Conservation (phyloP, 1,140 invertebrate species). For the Maconellicoccus hirsutus region DNA sequence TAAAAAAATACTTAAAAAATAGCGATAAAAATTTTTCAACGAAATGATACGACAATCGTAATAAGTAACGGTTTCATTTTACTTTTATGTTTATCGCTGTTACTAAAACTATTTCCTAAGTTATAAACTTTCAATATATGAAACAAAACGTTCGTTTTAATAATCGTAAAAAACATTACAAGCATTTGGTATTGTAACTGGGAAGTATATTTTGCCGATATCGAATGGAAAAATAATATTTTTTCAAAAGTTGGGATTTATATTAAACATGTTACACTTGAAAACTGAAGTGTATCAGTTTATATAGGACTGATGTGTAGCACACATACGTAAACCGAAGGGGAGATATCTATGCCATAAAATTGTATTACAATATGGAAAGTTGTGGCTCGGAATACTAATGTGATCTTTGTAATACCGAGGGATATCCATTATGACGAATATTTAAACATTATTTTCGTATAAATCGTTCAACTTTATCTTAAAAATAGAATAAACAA, state of each 20-base stretch:
- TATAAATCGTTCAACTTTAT: constrained; percentile 19
- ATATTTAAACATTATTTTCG: constrained; percentile 22
- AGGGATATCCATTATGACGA: constrained; percentile 20
- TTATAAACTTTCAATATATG: constrained; percentile 17
- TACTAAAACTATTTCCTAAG: constrained; percentile 14
- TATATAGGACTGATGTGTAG: background rate
- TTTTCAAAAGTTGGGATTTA: constrained; percentile 7
- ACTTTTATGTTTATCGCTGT: constrained; percentile 14
- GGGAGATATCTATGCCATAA: constrained; percentile 5
- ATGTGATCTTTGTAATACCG: constrained; percentile 15
- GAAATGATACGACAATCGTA: constrained; percentile 9
- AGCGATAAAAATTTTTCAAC: constrained; percentile 7
- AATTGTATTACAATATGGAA: constrained; percentile 22
- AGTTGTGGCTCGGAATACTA: constrained; percentile 13
- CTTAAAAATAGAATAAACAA: constrained; percentile 19
- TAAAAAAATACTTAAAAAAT: background rate
- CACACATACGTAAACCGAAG: background rate
- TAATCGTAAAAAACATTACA: constrained; percentile 22
- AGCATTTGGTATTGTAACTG: constrained; percentile 10
- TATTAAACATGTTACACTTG: constrained; percentile 17
- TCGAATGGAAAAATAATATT: constrained; percentile 15
- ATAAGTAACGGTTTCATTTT: background rate
- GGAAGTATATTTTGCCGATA: background rate
- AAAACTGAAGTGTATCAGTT: constrained; percentile 19
- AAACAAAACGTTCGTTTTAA: constrained; percentile 22